These are phyloP conservation scores for Poeciliopsis infans DNA, from an alignment of 2,797 vertebrate species.

Conservation along the genomic window DNA sequence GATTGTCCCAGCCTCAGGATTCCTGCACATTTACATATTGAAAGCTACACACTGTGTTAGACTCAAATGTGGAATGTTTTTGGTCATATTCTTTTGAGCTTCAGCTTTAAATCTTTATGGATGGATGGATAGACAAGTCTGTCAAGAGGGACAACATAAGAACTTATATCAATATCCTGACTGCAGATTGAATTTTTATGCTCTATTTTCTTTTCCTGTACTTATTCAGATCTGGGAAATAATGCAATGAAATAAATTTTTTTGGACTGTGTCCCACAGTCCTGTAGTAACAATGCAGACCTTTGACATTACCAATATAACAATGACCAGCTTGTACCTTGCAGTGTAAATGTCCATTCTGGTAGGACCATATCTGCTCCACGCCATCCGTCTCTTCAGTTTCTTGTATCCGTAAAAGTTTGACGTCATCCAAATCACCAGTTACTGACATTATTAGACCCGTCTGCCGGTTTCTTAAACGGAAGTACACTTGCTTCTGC, in stretches of 20 bases:
- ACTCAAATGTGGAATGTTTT: background rate
- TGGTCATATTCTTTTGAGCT: background rate
- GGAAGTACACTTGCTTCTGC: constrained; percentile 89
- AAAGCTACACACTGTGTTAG: background rate
- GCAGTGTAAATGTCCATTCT: constrained; percentile 87
- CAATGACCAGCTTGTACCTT: constrained; percentile 76
- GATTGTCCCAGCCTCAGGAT: background rate
- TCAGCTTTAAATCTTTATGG: background rate
- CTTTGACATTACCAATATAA: background rate
- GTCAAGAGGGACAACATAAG: background rate
- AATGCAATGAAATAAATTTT: background rate
- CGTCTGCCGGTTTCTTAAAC: constrained; percentile 85
- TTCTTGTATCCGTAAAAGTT: constrained; percentile 88
- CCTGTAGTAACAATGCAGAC: background rate
- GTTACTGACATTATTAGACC: constrained; percentile 88
- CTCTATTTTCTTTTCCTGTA: background rate
- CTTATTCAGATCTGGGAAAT: background rate
- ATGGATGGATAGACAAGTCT: background rate
- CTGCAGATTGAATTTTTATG: background rate
- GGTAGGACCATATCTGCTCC: constrained; percentile 93
- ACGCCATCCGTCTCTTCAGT: constrained; percentile 82
- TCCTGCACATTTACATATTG: background rate
- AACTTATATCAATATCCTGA: background rate
- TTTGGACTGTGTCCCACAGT: background rate
- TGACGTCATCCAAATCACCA: constrained; percentile 88